A percentile compares a stretch with the other conserved stretches of the same genome.
Evolutionary conservation across 1,140 invertebrate genomes (phyloP).

Genomic region (Uloborus diversus): DNA sequence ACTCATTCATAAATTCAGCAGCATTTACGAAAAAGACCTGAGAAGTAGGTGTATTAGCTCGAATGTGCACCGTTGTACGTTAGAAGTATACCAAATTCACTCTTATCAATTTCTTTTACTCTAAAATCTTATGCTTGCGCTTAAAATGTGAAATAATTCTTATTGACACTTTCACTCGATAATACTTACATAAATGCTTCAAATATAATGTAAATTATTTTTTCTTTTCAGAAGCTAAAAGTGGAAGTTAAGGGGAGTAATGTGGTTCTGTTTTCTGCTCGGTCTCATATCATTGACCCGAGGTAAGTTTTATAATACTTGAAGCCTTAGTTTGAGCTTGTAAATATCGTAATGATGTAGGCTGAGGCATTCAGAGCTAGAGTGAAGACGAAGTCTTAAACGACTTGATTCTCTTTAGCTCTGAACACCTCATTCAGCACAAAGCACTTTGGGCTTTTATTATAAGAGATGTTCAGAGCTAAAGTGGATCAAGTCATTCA

Average conservation of each 20-base stretch:
- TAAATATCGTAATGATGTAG: neutral
- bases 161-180: neutral
- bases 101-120: neutral
- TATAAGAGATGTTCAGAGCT: neutral
- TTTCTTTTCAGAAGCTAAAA: constrained; percentile 10
- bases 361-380: neutral
- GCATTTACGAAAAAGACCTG: too few relatives aligned
- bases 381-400: neutral
- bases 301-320: constrained; percentile 13
- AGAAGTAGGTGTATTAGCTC: too few relatives aligned
- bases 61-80: neutral
- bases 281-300: constrained; percentile 20
- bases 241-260: constrained; percentile 42
- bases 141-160: neutral
- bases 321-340: neutral
- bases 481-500: neutral
- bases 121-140: neutral
- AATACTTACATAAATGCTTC: neutral
- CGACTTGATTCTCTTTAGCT: neutral
- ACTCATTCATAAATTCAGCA: too few relatives aligned
- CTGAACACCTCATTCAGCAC: neutral
- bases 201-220: neutral
- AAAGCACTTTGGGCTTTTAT: neutral
- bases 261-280: constrained; percentile 49
- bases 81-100: neutral